phyloP scores from a whole-genome alignment of 1,140 invertebrate species.

The Tetragnatha versicolor region DNA sequence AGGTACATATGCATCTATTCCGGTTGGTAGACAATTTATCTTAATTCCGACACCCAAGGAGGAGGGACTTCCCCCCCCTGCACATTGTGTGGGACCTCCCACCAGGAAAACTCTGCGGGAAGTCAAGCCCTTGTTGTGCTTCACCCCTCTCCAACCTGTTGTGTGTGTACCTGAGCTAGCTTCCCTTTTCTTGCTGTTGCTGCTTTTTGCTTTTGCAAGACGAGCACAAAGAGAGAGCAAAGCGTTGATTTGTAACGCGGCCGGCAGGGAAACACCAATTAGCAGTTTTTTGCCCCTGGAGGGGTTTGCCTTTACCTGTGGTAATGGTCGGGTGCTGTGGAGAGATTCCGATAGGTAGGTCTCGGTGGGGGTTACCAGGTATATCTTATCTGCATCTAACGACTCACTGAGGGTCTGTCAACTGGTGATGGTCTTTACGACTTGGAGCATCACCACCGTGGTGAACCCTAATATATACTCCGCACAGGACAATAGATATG shows the following conservation, averaged over 20 bases:
- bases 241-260: constrained; percentile 20
- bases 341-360: background rate
- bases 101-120: constrained; percentile 2
- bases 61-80: background rate
- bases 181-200: background rate
- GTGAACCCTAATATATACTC: no score
- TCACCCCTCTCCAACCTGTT: background rate
- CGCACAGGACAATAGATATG: no score
- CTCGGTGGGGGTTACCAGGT: background rate
- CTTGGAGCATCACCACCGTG: no score
- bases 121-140: background rate
- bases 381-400: no score
- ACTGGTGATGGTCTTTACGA: no score
- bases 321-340: background rate
- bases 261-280: constrained; percentile 30
- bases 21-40: constrained; percentile 35
- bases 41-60: constrained; percentile 10
- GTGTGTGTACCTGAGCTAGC: background rate
- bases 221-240: background rate
- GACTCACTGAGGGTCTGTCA: no score
- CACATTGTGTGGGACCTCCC: constrained; percentile 18
- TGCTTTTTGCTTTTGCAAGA: background rate
- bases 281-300: background rate
- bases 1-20: no score
- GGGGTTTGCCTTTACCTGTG: background rate